phyloP scores from a whole-genome alignment of 1,140 invertebrate species.

The Archegozetes longisetosus region DNA sequence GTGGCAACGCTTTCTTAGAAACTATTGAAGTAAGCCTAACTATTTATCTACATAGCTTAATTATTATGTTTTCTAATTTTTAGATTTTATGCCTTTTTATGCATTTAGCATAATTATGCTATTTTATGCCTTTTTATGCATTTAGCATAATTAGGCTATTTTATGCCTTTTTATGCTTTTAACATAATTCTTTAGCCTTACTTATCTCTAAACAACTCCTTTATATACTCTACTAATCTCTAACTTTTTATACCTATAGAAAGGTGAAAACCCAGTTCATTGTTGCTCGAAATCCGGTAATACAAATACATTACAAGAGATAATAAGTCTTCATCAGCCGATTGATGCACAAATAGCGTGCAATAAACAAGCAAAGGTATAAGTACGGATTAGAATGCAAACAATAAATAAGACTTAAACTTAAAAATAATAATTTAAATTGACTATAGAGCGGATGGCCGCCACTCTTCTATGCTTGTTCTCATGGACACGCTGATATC shows the following conservation, averaged over 20 bases:
- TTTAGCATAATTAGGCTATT: too few relatives aligned
- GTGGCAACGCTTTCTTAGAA: conserved; percentile 66
- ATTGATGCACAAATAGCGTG: conserved; percentile 77
- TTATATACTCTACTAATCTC: too few relatives aligned
- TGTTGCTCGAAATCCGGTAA: conserved; percentile 87
- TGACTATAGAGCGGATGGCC: conserved; percentile 79
- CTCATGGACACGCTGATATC: conserved; percentile 40
- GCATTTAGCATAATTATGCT: too few relatives aligned
- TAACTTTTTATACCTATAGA: too few relatives aligned
- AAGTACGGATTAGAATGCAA: background rate
- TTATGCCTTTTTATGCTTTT: too few relatives aligned
- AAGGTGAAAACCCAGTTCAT: conserved; percentile 84
- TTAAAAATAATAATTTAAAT: too few relatives aligned
- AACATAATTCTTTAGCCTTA: too few relatives aligned
- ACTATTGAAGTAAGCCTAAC: conserved; percentile 32
- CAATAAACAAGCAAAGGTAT: conserved; percentile 64
- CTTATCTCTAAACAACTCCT: too few relatives aligned
- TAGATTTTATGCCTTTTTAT: too few relatives aligned
- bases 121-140: too few relatives aligned
- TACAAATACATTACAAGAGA: conserved; percentile 80
- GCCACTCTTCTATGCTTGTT: conserved; percentile 72
- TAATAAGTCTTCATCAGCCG: conserved; percentile 70
- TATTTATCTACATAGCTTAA: background rate
- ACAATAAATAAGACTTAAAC: too few relatives aligned
- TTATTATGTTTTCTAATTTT: too few relatives aligned